A percentile compares a stretch with the other conserved stretches of the same genome.
phyloP scores from a whole-genome alignment of 2,113 vertebrate species.

The Girardinichthys multiradiatus region DNA sequence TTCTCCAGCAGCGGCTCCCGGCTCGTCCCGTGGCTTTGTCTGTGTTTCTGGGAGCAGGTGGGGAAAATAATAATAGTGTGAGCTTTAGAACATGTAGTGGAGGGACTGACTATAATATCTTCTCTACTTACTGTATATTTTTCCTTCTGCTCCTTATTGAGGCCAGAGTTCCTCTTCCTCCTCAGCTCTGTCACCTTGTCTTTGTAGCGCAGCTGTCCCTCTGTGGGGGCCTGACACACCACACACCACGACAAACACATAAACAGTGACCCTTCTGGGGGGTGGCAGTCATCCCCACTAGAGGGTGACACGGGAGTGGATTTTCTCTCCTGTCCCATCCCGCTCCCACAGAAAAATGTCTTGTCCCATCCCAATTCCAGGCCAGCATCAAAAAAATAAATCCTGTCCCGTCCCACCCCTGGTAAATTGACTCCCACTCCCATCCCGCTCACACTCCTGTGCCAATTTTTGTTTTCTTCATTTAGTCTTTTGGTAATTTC shows the following conservation, averaged over 20 bases:
- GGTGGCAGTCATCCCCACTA: too few species aligned
- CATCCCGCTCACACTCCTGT: too few species aligned
- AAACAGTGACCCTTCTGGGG: too few species aligned
- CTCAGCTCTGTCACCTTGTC: constrained; percentile 98
- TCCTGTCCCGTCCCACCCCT: too few species aligned
- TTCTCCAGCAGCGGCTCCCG: constrained; percentile 95
- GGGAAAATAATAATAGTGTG: background rate
- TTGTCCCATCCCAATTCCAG: too few species aligned
- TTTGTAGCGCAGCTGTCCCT: constrained; percentile 94
- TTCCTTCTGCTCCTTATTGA: constrained; percentile 96
- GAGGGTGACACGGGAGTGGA: too few species aligned
- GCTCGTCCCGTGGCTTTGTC: constrained; percentile 88
- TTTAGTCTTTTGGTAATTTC: too few species aligned
- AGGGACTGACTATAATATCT: background rate
- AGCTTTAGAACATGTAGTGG: background rate
- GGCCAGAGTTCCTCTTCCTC: constrained; percentile 91
- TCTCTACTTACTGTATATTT: constrained; percentile 85
- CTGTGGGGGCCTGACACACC: constrained; percentile 87
- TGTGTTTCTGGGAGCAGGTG: constrained; percentile 84
- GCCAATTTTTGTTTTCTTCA: too few species aligned
- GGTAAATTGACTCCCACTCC: too few species aligned
- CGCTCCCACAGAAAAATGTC: too few species aligned
- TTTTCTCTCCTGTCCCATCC: too few species aligned
- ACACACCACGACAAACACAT: background rate
- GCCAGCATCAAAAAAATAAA: too few species aligned